These are phyloP conservation scores for Tachuris rubrigastra DNA, from an alignment of 2,113 vertebrate genomes.

Conservation along the genomic window DNA sequence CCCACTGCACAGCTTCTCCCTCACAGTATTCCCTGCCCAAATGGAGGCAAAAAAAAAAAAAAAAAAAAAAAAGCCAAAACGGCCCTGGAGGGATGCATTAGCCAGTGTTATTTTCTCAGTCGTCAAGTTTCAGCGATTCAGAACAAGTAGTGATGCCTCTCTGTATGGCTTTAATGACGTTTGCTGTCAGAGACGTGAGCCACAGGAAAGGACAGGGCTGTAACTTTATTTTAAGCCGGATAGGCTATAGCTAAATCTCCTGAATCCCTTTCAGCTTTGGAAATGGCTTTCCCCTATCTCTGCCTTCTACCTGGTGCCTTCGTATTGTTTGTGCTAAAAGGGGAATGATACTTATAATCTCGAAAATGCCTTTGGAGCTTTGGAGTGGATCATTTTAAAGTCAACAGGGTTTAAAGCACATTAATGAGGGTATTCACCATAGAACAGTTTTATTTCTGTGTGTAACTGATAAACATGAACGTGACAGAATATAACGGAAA, in stretches of 20 bases:
- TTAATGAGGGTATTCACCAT: conserved; percentile 25
- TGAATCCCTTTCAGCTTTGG: conserved; percentile 42
- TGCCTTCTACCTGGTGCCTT: conserved; percentile 37
- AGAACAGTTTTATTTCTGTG: conserved; percentile 21
- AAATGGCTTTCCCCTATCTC: conserved; percentile 49
- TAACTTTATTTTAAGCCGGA: conserved; percentile 64
- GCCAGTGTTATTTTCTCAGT: conserved; percentile 24
- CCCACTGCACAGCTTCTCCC: neutral
- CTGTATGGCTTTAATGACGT: conserved; percentile 42
- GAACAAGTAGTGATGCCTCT: conserved; percentile 6
- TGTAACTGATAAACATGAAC: neutral
- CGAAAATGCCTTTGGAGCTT: conserved; percentile 16
- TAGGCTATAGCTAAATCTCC: conserved; percentile 53
- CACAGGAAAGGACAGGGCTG: conserved; percentile 16
- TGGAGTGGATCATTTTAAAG: conserved; percentile 46
- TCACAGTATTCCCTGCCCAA: neutral
- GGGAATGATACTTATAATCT: conserved; percentile 56
- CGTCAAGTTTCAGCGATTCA: conserved; percentile 39
- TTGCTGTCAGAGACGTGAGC: conserved; percentile 27
- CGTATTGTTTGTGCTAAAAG: conserved; percentile 24
- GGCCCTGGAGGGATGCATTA: neutral
- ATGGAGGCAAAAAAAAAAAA: neutral
- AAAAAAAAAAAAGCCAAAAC: neutral
- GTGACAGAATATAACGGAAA: neutral
- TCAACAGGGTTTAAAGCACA: conserved; percentile 32